Base-by-base conservation (phyloP, 2,113 vertebrate species). In the Fulmarus glacialis region DNA sequence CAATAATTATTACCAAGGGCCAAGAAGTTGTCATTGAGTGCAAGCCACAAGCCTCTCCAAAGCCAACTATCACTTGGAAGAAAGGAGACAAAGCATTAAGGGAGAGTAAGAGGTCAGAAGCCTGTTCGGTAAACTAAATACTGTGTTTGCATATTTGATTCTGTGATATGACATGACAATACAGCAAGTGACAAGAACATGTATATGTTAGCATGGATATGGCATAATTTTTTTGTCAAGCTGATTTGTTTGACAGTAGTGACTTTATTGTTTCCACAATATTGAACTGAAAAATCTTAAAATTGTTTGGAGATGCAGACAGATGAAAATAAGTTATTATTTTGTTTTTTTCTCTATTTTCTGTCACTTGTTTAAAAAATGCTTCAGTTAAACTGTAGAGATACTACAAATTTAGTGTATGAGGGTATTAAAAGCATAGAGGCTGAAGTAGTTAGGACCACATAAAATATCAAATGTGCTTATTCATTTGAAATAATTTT, bases 11-110 rank as follows among this genome's bases (percentile, higher is more conserved):
- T 68, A 99, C 99, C 14, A 99, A 99, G 45, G 99, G 98, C 50
- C 99, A 98, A 96, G 99, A 99, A 75, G 98, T 99, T 34, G 77
- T 98, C 23, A 97, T 99, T 40, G 99, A 99, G 47, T 99, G 99
- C 96, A 99, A 99, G 95, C 99, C 99, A 7, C 97, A 98, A 93
- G 99, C 99, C 2, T 99, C 99, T 71, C 99, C 99, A 59, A 99
- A 99, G 93, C 99, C 99, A n/a, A 87, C 98, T 42, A 98, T 99
- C 89, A 98, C 98, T 13, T 99, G 99, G 99, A 99, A 96, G 96
- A 99, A 99, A 97, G 99, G 98, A 90, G 99, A 99, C 95, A 98
- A 98, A 84, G 94, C 97, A 6, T 67, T 99, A 50, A 98, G 98
- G 96, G 98, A 98, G 36, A 99, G 67, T 95, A 99, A 98, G 98